These are phyloP conservation scores for Limnephilus rhombicus DNA, from an alignment of 2,888 invertebrate species.

Conservation along the genomic window DNA sequence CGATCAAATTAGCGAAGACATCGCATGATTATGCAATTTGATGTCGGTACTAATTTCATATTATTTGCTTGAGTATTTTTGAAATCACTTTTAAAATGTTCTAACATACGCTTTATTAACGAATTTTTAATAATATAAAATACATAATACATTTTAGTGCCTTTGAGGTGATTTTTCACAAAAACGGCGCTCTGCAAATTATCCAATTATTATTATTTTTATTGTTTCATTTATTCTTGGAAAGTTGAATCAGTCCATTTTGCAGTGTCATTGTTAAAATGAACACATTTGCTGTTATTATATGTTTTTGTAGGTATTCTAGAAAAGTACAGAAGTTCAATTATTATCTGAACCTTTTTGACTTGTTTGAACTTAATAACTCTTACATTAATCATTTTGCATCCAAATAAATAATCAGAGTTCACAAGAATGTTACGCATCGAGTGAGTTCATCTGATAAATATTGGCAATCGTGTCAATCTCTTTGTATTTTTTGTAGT, in stretches of 20 bases:
- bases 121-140: not conserved
- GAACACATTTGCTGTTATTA: not conserved
- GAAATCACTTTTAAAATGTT: not conserved
- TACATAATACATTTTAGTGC: not conserved
- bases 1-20: not conserved
- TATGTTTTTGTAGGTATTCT: not conserved
- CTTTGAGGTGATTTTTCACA: too few relatives aligned
- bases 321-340: not conserved
- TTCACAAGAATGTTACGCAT: not conserved
- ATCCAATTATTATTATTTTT: not conserved
- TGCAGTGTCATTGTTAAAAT: not conserved
- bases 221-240: not conserved
- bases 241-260: too few relatives aligned
- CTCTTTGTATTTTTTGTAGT: not conserved
- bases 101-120: not conserved
- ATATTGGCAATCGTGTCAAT: not conserved
- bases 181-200: too few relatives aligned
- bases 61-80: not conserved
- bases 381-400: not conserved
- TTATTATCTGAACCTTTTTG: not conserved
- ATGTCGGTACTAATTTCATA: not conserved
- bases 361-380: not conserved
- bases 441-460: not conserved
- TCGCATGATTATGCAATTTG: not conserved
- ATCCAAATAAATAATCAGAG: not conserved